Evolutionary conservation across 2,888 invertebrate species (phyloP), one percentile per base, ranked within the genome.

Genomic region (Rhimphoctona megacephalus): DNA sequence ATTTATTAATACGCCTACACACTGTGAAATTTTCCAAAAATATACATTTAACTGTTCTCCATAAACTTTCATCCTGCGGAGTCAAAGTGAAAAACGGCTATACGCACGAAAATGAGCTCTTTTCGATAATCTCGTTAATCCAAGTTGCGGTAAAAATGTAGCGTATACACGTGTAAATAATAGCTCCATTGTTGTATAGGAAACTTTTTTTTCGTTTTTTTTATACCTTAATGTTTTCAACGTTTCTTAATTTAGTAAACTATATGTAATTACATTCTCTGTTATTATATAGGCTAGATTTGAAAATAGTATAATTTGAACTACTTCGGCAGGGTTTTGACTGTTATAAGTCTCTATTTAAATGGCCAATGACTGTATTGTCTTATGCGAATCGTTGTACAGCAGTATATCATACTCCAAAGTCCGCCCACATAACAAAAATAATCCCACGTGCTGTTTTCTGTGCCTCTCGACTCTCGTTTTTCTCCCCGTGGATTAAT

Each of bases 101-200:
- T 11, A 25, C 57, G 66, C 64, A 36, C 61, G 57, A 80, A 80
- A 80, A 70, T 43, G 61, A 22, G 52, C 52, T 77, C 61, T 83
- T 61, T 76, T 86, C 85, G 80, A 77, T 91, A 91, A 91, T 91
- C 91, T 89, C 88, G 85, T 83, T 91, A 91, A 91, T 91, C 91
- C 91, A 83, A 33, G 74, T 83, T 70, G 80, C 84, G 66, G 77
- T 83, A 87, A 83, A 74, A 91, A 91, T 88, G 87, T 77, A 86
- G 85, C 90, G 90, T 90, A 88, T 86, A 36, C 54, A 57, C 76
- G 30, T 19, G 52, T 9, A 46, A 61, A 77, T n/a, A 66, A 30
- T 11, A 52, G 64, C 77, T n/a, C n/a, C 33, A 19, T 73, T 39
- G 36, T 57, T 54, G 61, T 22, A 49, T 25, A 33, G 25, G 33